Evolutionary conservation across 2,797 vertebrate genomes (phyloP).

Genomic region (Mormyrus hasselquistii): DNA sequence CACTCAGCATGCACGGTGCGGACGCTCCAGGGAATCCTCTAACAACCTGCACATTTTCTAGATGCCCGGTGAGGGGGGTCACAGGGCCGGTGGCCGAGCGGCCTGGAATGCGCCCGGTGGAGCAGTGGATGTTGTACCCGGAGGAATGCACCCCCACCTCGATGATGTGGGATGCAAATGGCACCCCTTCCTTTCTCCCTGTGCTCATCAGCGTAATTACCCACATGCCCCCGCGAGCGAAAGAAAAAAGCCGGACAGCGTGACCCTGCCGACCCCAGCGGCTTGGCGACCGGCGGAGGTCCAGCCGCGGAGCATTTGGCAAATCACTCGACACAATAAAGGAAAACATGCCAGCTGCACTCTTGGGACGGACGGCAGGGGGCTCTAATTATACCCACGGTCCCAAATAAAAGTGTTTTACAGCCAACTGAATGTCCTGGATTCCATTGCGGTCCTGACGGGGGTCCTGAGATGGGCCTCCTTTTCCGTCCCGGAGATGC

Average conservation of each 20-base stretch:
- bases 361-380: slow-evolving; percentile 16
- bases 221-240: background rate
- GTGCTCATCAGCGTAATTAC: background rate
- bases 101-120: background rate
- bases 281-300: background rate
- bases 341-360: background rate
- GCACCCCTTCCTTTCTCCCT: background rate
- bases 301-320: background rate
- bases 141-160: slow-evolving; percentile 2
- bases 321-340: slow-evolving; percentile 15
- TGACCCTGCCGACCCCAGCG: background rate
- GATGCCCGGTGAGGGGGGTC: slow-evolving; percentile 45
- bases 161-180: background rate
- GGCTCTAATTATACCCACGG: slow-evolving; percentile 20
- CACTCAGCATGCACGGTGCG: slow-evolving; percentile 58
- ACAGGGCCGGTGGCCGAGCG: background rate
- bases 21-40: slow-evolving; percentile 39
- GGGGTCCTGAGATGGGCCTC: background rate
- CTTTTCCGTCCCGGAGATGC: background rate
- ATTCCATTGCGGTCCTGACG: slow-evolving; percentile 11
- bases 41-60: slow-evolving; percentile 60
- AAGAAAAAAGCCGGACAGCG: background rate
- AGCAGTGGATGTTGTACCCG: background rate
- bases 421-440: background rate
- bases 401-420: slow-evolving; percentile 17